Evolutionary conservation across 2,797 vertebrate genomes (phyloP).

Genomic region (Muscicapa striata): DNA sequence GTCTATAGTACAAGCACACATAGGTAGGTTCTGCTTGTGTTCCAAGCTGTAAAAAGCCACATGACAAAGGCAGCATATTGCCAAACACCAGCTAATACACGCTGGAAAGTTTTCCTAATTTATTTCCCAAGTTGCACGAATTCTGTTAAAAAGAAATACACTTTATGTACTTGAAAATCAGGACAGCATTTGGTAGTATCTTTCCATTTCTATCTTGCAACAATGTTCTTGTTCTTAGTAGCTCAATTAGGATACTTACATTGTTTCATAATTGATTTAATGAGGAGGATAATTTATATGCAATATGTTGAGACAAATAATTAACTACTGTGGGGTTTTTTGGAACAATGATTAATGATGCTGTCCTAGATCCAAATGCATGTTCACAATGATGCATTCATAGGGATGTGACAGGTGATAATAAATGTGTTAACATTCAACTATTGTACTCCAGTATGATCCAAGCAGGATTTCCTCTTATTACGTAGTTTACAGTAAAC

Average conservation of each 20-base stretch:
- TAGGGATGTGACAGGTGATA: slow-evolving; percentile 61
- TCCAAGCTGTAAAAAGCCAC: neutral
- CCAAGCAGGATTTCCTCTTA: slow-evolving; percentile 60
- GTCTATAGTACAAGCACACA: neutral
- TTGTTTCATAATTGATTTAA: slow-evolving; percentile 56
- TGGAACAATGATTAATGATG: slow-evolving; percentile 47
- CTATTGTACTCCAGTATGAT: slow-evolving; percentile 27
- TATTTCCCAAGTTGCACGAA: neutral
- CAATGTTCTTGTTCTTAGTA: neutral
- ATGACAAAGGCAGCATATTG: neutral
- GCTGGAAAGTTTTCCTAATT: neutral
- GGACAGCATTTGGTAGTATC: neutral
- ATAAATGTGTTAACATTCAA: slow-evolving; percentile 66
- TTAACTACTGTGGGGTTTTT: slow-evolving; percentile 4
- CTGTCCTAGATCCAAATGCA: slow-evolving; percentile 47
- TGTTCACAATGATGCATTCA: slow-evolving; percentile 69
- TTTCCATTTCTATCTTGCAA: slow-evolving; percentile 10
- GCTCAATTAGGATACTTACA: slow-evolving; percentile 40
- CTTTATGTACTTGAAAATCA: neutral
- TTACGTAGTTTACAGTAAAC: slow-evolving; percentile 33
- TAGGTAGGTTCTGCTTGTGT: neutral
- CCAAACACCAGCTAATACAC: neutral
- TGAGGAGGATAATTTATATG: slow-evolving; percentile 57
- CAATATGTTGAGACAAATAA: slow-evolving; percentile 64
- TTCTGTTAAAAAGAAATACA: neutral